phyloP scores from a whole-genome alignment of 2,113 vertebrate species.

The Hassar affinis region DNA sequence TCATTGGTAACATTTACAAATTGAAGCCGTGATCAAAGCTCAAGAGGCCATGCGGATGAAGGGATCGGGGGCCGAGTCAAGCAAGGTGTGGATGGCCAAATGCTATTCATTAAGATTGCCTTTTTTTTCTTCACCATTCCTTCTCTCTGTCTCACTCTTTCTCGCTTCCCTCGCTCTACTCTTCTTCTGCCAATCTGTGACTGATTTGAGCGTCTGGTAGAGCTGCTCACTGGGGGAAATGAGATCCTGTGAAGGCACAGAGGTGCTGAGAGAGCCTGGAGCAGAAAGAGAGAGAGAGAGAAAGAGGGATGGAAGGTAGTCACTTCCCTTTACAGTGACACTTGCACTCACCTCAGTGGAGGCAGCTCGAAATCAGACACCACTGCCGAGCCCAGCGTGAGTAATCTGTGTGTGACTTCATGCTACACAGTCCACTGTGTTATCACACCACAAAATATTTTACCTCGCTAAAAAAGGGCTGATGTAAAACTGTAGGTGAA shows the following conservation, averaged over 20 bases:
- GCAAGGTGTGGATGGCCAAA: slow-evolving; percentile 81
- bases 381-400: slow-evolving; percentile 55
- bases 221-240: slow-evolving; percentile 80
- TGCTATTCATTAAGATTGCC: slow-evolving; percentile 82
- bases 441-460: neutral
- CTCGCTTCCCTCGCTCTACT: slow-evolving; percentile 65
- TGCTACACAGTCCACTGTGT: neutral
- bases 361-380: slow-evolving; percentile 71
- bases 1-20: slow-evolving; percentile 79
- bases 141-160: slow-evolving; percentile 36
- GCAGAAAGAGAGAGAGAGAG: slow-evolving; percentile 39
- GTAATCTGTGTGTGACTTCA: slow-evolving; percentile 62
- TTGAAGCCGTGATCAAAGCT: slow-evolving; percentile 80
- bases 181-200: slow-evolving; percentile 84
- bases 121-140: slow-evolving; percentile 46
- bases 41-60: slow-evolving; percentile 57
- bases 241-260: slow-evolving; percentile 68
- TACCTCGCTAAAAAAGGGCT: neutral
- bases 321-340: slow-evolving; percentile 85
- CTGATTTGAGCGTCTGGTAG: slow-evolving; percentile 88
- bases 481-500: neutral
- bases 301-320: slow-evolving; percentile 65
- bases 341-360: slow-evolving; percentile 72
- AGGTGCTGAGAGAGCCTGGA: slow-evolving; percentile 48
- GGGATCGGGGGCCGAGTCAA: slow-evolving; percentile 69